These are phyloP conservation scores for Muschampia plurimacula DNA, from an alignment of 2,888 invertebrate genomes.

Conservation along the genomic window DNA sequence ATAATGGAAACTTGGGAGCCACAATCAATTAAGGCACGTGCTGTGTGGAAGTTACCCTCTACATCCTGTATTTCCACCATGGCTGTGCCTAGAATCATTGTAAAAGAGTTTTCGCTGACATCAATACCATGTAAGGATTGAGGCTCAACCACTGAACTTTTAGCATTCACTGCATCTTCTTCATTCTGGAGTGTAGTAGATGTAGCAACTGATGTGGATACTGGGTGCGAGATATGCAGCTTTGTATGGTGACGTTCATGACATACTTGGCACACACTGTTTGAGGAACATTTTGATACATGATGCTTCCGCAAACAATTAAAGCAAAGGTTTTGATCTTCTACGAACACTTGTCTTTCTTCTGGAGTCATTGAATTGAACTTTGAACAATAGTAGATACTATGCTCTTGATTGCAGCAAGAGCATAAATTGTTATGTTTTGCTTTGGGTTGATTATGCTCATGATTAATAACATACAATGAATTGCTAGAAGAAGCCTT, in stretches of 20 bases:
- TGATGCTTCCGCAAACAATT: slow-evolving; percentile 22
- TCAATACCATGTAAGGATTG: not conserved
- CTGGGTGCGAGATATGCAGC: not conserved
- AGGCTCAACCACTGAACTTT: not conserved
- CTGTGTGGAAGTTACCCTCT: slow-evolving; percentile 1
- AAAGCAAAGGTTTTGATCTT: slow-evolving; percentile 5
- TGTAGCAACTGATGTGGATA: not conserved
- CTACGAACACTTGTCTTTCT: not conserved
- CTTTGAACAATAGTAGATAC: slow-evolving; percentile 14
- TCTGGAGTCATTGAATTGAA: slow-evolving; percentile 18
- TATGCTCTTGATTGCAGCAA: slow-evolving; percentile 10
- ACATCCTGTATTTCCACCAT: not conserved
- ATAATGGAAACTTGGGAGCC: slow-evolving; percentile 14
- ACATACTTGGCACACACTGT: slow-evolving; percentile 14
- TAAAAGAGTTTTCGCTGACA: not conserved
- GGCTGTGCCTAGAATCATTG: slow-evolving; percentile 9
- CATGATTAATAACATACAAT: not conserved
- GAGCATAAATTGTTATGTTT: slow-evolving; percentile 1
- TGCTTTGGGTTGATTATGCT: not conserved
- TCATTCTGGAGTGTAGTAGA: not conserved
- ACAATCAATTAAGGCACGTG: slow-evolving; percentile 22
- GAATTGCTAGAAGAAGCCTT: not conserved
- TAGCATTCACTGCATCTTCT: not conserved
- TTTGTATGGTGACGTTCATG: slow-evolving; percentile 8
- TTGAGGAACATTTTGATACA: slow-evolving; percentile 7